Conservation (phyloP, 2,888 invertebrate species). For the Ectemnius cavifrons region DNA sequence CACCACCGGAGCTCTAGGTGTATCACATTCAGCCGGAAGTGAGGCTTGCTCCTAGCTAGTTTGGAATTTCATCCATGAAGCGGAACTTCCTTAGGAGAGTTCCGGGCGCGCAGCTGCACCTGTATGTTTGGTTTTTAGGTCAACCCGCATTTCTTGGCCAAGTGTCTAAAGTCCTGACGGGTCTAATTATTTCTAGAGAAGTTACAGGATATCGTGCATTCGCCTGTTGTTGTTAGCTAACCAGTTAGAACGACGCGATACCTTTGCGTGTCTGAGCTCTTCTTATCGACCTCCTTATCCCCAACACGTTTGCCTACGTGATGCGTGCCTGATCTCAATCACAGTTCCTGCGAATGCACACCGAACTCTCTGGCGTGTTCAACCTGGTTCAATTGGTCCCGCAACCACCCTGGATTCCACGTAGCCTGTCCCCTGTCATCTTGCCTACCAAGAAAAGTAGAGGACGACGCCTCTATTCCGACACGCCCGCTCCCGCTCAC, state of each 20-base stretch:
- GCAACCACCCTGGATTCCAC: neutral
- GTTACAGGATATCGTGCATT: neutral
- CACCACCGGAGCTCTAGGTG: slow-evolving; percentile 9
- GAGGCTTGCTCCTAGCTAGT: slow-evolving; percentile 47
- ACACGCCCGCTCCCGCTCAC: slow-evolving; percentile 34
- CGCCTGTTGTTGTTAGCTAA: neutral
- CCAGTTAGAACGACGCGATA: too few relatives aligned
- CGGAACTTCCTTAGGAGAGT: slow-evolving; percentile 31
- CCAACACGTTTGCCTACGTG: neutral
- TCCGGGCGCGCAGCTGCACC: slow-evolving; percentile 28
- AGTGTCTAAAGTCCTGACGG: neutral
- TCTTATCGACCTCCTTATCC: neutral
- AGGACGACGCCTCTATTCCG: slow-evolving; percentile 31
- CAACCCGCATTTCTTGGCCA: neutral
- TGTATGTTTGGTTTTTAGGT: slow-evolving; percentile 34
- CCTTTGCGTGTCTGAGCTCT: neutral
- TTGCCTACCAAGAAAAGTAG: slow-evolving; percentile 22
- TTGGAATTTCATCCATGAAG: slow-evolving; percentile 49
- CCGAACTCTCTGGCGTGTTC: neutral
- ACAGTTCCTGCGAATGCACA: neutral
- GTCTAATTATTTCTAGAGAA: neutral
- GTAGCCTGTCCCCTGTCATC: slow-evolving; percentile 26
- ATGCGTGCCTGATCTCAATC: neutral
- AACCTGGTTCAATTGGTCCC: neutral
- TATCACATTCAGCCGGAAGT: slow-evolving; percentile 53